Evolutionary conservation across 2,888 invertebrate genomes (phyloP).

Genomic region (Melanophora roralis): DNA sequence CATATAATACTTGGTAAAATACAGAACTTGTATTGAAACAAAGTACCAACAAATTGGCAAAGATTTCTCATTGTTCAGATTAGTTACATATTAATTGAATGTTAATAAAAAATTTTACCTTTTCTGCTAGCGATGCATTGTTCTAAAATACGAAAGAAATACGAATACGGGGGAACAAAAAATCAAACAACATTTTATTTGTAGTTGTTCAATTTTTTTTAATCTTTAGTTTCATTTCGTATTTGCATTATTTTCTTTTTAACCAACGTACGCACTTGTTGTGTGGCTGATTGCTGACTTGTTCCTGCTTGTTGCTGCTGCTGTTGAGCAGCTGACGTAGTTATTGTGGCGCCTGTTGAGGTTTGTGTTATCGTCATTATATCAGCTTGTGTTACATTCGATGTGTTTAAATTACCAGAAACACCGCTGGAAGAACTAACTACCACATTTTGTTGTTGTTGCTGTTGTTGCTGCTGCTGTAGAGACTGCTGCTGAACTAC

Average conservation of each 20-base stretch:
- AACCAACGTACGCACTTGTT: conserved; percentile 77
- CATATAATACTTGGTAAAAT: no score
- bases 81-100: no score
- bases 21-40: no score
- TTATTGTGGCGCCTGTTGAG: conserved; percentile 48
- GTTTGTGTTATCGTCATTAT: conserved; percentile 74
- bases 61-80: no score
- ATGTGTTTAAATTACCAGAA: conserved; percentile 45
- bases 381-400: conserved; percentile 70
- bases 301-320: conserved; percentile 66
- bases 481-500: conserved; percentile 79
- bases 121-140: no score
- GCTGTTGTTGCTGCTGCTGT: conserved; percentile 66
- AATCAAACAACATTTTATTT: no score
- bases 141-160: no score
- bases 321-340: conserved; percentile 63
- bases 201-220: conserved; percentile 53
- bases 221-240: conserved; percentile 75
- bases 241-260: conserved; percentile 77
- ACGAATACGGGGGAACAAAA: no score
- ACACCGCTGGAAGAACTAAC: conserved; percentile 42
- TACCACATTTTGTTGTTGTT: conserved; percentile 63
- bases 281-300: conserved; percentile 70
- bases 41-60: no score
- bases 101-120: no score